These are phyloP conservation scores for Melanchra persicariae DNA, from an alignment of 2,888 invertebrate genomes.

Conservation along the genomic window DNA sequence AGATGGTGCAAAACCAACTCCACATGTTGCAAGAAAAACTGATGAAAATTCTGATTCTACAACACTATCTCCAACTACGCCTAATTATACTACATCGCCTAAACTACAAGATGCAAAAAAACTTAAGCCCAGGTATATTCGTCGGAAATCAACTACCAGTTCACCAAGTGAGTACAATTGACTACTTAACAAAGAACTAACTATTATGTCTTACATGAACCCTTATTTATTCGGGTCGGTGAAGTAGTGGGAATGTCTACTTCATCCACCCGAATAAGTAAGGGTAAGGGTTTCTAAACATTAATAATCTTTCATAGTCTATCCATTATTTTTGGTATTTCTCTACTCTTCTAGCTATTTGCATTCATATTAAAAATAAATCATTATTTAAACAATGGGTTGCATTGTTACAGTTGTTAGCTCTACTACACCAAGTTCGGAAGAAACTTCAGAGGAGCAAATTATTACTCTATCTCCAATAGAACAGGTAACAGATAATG, in stretches of 20 bases:
- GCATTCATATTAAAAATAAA: too few species aligned
- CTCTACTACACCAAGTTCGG: background rate
- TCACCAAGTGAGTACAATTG: constrained; percentile 31
- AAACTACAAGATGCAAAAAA: background rate
- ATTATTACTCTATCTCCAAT: constrained; percentile 59
- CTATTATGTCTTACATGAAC: too few species aligned
- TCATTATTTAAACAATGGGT: too few species aligned
- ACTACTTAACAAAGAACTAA: too few species aligned
- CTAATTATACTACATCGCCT: background rate
- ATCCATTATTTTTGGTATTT: too few species aligned
- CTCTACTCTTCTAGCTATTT: too few species aligned
- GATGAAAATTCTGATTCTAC: background rate
- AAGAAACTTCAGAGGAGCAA: constrained; percentile 16
- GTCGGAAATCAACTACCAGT: background rate
- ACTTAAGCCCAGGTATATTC: background rate
- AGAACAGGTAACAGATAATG: constrained; percentile 50
- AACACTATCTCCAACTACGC: background rate
- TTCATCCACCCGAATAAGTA: too few species aligned
- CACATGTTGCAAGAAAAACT: background rate
- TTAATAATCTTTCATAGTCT: too few species aligned
- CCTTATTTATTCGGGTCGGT: too few species aligned
- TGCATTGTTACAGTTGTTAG: constrained; percentile 30
- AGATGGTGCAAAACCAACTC: background rate
- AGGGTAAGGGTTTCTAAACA: too few species aligned
- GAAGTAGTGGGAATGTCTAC: too few species aligned